A percentile compares a stretch with the other conserved stretches of the same genome.
Evolutionary conservation across 1,140 invertebrate species (phyloP).

Genomic region (Drosophila cardini): DNA sequence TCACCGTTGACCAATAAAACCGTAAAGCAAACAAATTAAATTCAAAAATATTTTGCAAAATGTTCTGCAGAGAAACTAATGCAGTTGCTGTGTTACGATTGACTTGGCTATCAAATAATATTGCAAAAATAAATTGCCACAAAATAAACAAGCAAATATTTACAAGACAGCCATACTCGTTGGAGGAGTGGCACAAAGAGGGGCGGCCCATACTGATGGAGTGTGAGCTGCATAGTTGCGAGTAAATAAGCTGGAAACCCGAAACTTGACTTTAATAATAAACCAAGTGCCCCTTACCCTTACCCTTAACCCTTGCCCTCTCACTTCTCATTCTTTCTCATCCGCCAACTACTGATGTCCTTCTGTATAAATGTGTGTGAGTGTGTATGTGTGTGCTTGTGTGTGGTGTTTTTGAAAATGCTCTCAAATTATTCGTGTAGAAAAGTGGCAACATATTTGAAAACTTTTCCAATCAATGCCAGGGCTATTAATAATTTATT

Average conservation of each 20-base stretch:
- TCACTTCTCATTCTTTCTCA: slow-evolving; percentile 17
- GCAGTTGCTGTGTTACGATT: slow-evolving; percentile 36
- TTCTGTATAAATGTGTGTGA: slow-evolving; percentile 9
- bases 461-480: slow-evolving; percentile 83
- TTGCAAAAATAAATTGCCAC: slow-evolving; percentile 64
- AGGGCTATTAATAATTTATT: slow-evolving; percentile 83
- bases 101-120: slow-evolving; percentile 45
- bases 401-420: slow-evolving; percentile 59
- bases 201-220: not conserved
- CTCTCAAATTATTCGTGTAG: slow-evolving; percentile 82
- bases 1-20: slow-evolving; percentile 12
- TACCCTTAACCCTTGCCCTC: not conserved
- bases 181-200: not conserved
- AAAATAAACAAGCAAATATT: slow-evolving; percentile 78
- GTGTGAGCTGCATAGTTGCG: slow-evolving; percentile 45
- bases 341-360: too few relatives aligned
- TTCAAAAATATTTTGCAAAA: slow-evolving; percentile 50
- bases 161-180: slow-evolving; percentile 29
- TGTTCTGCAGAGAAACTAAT: slow-evolving; percentile 37
- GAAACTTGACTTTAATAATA: slow-evolving; percentile 76
- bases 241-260: slow-evolving; percentile 68
- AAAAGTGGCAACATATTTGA: slow-evolving; percentile 83
- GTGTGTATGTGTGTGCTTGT: slow-evolving; percentile 29
- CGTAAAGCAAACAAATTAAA: slow-evolving; percentile 66
- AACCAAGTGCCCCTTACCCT: slow-evolving; percentile 49